A percentile compares a stretch with the other conserved stretches of the same genome.
Conservation (phyloP, 1,140 invertebrate genomes). For the Lordiphosa collinella region DNA sequence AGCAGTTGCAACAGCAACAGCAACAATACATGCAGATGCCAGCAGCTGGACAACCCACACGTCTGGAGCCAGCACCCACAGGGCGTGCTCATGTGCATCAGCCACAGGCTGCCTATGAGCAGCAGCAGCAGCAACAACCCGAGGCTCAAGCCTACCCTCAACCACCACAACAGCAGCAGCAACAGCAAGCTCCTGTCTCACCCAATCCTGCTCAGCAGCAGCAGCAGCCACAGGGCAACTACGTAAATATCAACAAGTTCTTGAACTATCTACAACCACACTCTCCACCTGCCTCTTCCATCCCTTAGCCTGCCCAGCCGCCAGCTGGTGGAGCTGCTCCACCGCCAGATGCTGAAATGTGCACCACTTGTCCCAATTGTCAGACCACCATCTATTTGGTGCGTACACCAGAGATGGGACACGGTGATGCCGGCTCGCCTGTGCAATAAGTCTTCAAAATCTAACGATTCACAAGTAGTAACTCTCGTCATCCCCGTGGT, state of each 20-base stretch:
- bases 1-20: conserved; percentile 22
- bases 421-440: conserved; percentile 43
- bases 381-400: conserved; percentile 73
- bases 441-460: conserved; percentile 22
- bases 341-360: conserved; percentile 59
- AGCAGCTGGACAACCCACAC: conserved; percentile 55
- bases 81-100: conserved; percentile 56
- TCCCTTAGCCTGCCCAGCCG: conserved; percentile 21
- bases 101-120: conserved; percentile 15
- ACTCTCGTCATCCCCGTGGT: no score
- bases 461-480: no score
- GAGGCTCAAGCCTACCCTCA: neutral
- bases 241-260: conserved; percentile 41
- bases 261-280: neutral
- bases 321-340: conserved; percentile 10
- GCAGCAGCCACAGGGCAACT: conserved; percentile 21
- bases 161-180: conserved; percentile 15
- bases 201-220: conserved; percentile 12
- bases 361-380: conserved; percentile 75
- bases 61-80: conserved; percentile 25
- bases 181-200: conserved; percentile 4
- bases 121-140: conserved; percentile 9
- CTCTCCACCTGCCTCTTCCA: neutral
- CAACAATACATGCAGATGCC: conserved; percentile 45
- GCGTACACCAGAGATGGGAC: conserved; percentile 51